Conservation (phyloP, 2,797 vertebrate species). For the Tokudaia muenninki region DNA sequence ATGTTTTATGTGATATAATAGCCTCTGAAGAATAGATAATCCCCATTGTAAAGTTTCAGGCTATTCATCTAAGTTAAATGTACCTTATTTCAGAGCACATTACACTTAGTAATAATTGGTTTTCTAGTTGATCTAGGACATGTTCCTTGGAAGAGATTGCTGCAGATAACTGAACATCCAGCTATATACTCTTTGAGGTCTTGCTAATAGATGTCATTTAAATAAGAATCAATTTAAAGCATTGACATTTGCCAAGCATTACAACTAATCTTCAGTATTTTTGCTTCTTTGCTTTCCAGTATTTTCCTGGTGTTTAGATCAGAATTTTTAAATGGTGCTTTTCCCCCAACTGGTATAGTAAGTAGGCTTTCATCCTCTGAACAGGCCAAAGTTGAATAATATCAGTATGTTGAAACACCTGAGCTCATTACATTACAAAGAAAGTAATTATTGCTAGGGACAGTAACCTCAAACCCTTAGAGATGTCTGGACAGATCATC, state of each 20-base stretch:
- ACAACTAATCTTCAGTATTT: background rate
- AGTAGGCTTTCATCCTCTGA: constrained; percentile 59
- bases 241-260: constrained; percentile 7
- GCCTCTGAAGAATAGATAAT: background rate
- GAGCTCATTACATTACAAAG: constrained; percentile 54
- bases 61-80: constrained; percentile 29
- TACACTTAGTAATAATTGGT: background rate
- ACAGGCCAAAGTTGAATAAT: constrained; percentile 42
- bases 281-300: constrained; percentile 41
- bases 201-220: constrained; percentile 38
- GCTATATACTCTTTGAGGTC: background rate
- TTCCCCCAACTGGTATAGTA: constrained; percentile 21
- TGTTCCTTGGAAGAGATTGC: constrained; percentile 35
- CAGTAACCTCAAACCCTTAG: background rate
- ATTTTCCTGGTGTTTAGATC: constrained; percentile 1
- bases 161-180: constrained; percentile 6
- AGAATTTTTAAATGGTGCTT: constrained; percentile 52
- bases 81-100: constrained; percentile 8
- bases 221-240: background rate
- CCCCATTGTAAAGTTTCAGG: background rate
- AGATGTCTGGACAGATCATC: background rate
- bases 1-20: background rate
- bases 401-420: constrained; percentile 39
- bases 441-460: background rate
- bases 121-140: constrained; percentile 2